Evolutionary conservation across 2,797 vertebrate genomes (phyloP).

Genomic region (Acestrorhynchus altus): DNA sequence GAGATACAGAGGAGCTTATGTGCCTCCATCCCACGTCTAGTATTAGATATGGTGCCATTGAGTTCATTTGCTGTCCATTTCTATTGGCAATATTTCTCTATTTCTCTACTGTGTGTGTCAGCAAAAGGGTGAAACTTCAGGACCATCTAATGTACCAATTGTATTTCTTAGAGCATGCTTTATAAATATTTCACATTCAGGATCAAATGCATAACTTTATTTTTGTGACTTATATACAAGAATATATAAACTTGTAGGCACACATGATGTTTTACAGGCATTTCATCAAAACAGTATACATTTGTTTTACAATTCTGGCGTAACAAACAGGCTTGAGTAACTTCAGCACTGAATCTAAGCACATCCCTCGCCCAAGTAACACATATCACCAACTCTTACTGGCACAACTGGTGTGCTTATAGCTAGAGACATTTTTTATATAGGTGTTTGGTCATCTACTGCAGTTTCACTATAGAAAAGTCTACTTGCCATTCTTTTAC

Average conservation of each 20-base stretch:
- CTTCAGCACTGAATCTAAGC: conserved; percentile 47
- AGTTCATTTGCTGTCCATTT: too few relatives aligned
- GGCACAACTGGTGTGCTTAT: conserved; percentile 24
- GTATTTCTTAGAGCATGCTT: too few relatives aligned
- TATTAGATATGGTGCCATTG: too few relatives aligned
- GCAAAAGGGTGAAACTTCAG: too few relatives aligned
- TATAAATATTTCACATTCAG: conserved; percentile 24
- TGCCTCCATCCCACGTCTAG: too few relatives aligned
- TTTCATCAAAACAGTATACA: conserved; percentile 70
- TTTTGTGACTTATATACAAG: conserved; percentile 61
- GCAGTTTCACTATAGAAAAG: background rate
- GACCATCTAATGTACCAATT: too few relatives aligned
- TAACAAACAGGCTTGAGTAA: conserved; percentile 56
- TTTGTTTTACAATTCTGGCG: conserved; percentile 62
- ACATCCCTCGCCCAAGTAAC: conserved; percentile 35
- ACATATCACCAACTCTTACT: conserved; percentile 23
- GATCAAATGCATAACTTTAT: conserved; percentile 63
- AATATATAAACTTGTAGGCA: conserved; percentile 77
- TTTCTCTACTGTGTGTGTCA: too few relatives aligned
- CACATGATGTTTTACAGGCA: conserved; percentile 69
- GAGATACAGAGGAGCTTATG: too few relatives aligned
- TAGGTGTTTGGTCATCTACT: conserved; percentile 27
- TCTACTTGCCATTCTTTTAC: conserved; percentile 21
- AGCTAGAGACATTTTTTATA: conserved; percentile 26
- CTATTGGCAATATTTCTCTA: too few relatives aligned